These are phyloP conservation scores for Struthidea cinerea DNA, from an alignment of 2,113 vertebrate species.

Conservation along the genomic window DNA sequence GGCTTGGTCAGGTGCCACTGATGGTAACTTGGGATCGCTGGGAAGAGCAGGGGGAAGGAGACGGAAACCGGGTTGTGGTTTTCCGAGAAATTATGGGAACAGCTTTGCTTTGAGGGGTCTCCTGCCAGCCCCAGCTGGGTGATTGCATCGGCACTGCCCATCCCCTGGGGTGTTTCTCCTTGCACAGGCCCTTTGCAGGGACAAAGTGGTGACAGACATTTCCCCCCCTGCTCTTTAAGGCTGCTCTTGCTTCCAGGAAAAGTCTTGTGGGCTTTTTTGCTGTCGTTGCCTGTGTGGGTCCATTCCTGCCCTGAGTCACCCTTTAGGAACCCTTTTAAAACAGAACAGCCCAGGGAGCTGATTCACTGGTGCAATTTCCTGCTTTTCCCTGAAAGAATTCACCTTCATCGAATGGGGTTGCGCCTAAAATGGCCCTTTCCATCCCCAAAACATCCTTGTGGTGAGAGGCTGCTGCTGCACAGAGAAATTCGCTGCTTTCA, in stretches of 20 bases:
- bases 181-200: neutral
- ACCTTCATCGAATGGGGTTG: neutral
- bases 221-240: neutral
- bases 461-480: neutral
- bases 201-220: neutral
- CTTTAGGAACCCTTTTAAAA: neutral
- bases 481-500: constrained; percentile 26
- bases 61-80: neutral
- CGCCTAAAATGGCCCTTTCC: neutral
- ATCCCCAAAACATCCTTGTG: neutral
- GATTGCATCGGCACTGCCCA: neutral
- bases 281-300: neutral
- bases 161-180: neutral
- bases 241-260: neutral
- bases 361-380: neutral
- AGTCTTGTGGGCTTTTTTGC: neutral
- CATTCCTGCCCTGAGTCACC: neutral
- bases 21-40: rapidly evolving
- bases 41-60: neutral
- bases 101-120: neutral
- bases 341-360: neutral
- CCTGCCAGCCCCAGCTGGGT: neutral
- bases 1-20: rapidly evolving
- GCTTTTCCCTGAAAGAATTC: neutral
- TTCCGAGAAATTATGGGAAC: neutral